Percentiles rank a stretch among this genome's conserved stretches.
Conservation (phyloP, 2,888 invertebrate species). For the Drosophila antonietae region DNA sequence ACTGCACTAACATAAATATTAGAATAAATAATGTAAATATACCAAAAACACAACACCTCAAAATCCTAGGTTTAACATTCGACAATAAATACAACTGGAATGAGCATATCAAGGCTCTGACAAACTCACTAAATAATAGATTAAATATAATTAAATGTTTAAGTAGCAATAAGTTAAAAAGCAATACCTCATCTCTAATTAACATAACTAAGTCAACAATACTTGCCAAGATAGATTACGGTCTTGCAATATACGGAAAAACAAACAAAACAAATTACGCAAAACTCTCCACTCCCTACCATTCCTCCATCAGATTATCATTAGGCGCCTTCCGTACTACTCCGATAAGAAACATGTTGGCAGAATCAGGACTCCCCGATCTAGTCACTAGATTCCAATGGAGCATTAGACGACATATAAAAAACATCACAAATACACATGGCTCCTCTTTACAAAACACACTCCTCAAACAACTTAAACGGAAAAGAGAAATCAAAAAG, state of each 20-base stretch:
- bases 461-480: not conserved
- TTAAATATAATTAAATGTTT: no score
- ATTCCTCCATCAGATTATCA: not conserved
- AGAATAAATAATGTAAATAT: no score
- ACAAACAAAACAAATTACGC: no score
- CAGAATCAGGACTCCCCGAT: not conserved
- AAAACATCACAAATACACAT: not conserved
- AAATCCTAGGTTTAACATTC: not conserved
- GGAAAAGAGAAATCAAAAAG: not conserved
- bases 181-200: not conserved
- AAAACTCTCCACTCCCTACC: no score
- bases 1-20: no score
- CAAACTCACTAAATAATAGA: not conserved
- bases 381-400: not conserved
- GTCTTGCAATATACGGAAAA: not conserved
- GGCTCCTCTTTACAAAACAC: not conserved
- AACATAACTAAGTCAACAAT: not conserved
- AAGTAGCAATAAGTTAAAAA: no score
- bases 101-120: not conserved
- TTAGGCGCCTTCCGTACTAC: not conserved
- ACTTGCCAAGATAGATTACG: not conserved
- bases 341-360: not conserved
- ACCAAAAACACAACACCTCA: not conserved
- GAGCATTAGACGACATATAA: not conserved
- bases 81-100: not conserved